Conservation (phyloP, 2,113 vertebrate species). For the Oreotrochilus melanogaster region DNA sequence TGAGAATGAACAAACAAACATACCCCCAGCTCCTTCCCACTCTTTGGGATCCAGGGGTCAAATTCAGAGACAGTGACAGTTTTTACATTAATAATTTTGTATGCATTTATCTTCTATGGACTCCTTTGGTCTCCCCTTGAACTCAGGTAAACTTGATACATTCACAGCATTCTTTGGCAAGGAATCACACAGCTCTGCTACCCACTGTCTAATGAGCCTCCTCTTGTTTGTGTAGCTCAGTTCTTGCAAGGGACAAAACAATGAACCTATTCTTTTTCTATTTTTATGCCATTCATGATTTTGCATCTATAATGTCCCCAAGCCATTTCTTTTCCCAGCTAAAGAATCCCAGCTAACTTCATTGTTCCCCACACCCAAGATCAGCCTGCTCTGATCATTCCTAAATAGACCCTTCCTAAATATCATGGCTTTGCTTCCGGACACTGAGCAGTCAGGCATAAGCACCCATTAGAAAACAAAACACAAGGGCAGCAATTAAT, state of each 20-base stretch:
- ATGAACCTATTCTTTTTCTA: background rate
- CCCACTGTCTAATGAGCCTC: background rate
- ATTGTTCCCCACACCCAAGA: background rate
- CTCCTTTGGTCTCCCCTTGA: background rate
- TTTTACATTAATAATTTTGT: background rate
- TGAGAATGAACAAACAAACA: background rate
- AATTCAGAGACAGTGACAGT: background rate
- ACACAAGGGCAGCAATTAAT: background rate
- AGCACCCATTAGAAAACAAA: background rate
- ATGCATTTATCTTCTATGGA: background rate
- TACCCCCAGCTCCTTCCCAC: rapidly evolving
- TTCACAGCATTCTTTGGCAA: background rate
- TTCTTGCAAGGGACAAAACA: background rate
- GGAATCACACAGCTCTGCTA: background rate
- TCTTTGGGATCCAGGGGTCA: background rate
- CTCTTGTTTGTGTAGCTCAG: background rate
- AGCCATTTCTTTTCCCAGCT: background rate
- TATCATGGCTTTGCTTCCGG: background rate
- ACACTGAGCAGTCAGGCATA: background rate
- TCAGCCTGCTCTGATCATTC: background rate
- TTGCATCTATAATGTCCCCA: background rate
- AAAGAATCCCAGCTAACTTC: background rate
- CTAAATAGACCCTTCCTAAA: background rate
- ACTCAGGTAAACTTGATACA: background rate
- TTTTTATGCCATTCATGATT: background rate